phyloP scores from a whole-genome alignment of 92 coral and sea anemone species.

The Diadumene lineata region DNA sequence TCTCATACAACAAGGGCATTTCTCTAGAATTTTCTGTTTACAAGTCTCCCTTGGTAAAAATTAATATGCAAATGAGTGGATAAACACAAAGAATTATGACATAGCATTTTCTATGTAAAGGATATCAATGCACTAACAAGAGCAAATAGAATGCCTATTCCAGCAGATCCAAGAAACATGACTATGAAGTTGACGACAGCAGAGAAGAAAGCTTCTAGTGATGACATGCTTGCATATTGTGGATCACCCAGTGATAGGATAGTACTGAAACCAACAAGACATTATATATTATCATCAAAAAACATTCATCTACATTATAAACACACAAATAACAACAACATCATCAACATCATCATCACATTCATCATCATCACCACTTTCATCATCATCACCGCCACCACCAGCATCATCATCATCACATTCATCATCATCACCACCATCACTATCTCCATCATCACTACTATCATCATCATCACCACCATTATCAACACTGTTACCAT shows the following conservation, averaged over 20 bases:
- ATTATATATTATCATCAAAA: background rate
- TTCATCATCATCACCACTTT: no score
- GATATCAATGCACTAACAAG: constrained; percentile 96
- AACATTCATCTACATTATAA: background rate
- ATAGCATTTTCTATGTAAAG: constrained; percentile 29
- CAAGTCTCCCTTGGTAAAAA: no score
- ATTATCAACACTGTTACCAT: no score
- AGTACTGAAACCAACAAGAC: constrained; percentile 48
- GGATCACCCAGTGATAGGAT: constrained; percentile 73
- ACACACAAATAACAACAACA: no score
- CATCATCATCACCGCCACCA: no score
- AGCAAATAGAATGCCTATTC: constrained; percentile 91
- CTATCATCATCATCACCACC: no score
- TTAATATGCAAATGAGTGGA: background rate
- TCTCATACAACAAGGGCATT: no score
- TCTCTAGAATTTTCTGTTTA: no score
- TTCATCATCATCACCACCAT: no score
- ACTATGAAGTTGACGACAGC: constrained; percentile 87
- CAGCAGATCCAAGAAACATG: constrained; percentile 96
- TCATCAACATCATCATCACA: no score
- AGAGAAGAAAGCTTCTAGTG: constrained; percentile 76
- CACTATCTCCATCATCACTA: no score
- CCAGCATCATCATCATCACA: no score
- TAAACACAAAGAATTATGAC: background rate
- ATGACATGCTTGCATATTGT: constrained; percentile 70